Evolutionary conservation across 2,113 vertebrate species (phyloP).

Genomic region (Onychostruthus taczanowskii): DNA sequence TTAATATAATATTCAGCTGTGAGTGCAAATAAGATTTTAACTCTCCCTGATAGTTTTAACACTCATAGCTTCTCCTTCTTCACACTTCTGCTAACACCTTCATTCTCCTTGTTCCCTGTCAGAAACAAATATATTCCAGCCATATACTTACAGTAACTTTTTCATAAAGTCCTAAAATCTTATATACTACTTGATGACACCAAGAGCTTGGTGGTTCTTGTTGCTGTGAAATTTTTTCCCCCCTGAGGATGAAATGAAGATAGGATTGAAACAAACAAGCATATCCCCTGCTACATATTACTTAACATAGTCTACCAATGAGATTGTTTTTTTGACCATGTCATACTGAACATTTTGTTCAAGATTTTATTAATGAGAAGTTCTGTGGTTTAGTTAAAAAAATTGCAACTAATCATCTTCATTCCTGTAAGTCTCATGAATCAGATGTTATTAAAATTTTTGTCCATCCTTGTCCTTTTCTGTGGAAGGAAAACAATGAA

Average conservation of each 20-base stretch:
- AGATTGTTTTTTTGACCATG: background rate
- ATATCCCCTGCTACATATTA: rapidly evolving
- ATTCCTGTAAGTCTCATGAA: background rate
- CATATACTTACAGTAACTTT: background rate
- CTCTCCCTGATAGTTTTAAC: background rate
- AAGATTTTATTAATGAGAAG: background rate
- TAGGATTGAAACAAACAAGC: background rate
- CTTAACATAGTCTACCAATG: background rate
- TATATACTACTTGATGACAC: background rate
- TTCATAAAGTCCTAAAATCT: background rate
- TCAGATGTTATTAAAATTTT: background rate
- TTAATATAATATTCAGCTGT: background rate
- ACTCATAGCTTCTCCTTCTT: background rate
- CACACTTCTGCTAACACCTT: background rate
- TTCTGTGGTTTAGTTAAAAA: background rate
- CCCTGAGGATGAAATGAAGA: background rate
- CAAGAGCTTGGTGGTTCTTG: rapidly evolving
- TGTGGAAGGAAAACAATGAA: background rate
- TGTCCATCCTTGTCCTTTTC: background rate
- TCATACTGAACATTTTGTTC: background rate
- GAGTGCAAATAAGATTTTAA: background rate
- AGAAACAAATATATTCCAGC: background rate
- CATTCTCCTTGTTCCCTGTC: background rate
- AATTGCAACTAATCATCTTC: background rate
- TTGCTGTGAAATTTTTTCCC: too few relatives aligned